Evolutionary conservation across 2,113 vertebrate species (phyloP).

Genomic region (Carassius auratus): DNA sequence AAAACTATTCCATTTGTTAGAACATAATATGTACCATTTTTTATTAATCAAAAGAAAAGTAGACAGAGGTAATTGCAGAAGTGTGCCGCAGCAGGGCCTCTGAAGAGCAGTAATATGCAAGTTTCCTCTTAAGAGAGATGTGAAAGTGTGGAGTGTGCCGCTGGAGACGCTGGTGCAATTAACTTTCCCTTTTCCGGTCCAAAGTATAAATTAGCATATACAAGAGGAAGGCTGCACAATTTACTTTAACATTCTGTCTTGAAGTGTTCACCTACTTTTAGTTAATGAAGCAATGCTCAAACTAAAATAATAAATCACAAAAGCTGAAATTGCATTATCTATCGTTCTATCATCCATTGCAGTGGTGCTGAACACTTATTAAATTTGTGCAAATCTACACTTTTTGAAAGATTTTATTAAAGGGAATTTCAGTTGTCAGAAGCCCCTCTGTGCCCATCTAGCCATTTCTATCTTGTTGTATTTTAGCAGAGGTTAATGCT

Average conservation of each 20-base stretch:
- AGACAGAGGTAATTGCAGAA: constrained; percentile 60
- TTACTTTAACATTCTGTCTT: constrained; percentile 12
- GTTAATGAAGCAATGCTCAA: constrained; percentile 12
- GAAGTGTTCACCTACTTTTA: constrained; percentile 9
- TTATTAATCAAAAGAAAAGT: neutral
- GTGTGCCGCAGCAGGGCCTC: constrained; percentile 31
- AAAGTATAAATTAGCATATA: constrained; percentile 4
- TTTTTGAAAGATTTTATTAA: neutral
- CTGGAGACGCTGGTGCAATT: neutral
- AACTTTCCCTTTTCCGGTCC: neutral
- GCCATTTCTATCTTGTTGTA: neutral
- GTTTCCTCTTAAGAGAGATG: constrained; percentile 42
- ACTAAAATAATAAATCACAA: neutral
- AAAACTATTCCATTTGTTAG: neutral
- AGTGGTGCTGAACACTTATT: neutral
- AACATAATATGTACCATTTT: neutral
- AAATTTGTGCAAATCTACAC: no score
- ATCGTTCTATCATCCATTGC: neutral
- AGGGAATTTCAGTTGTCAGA: neutral
- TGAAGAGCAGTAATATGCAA: constrained; percentile 43
- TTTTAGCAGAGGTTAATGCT: constrained; percentile 10
- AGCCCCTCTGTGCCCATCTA: neutral
- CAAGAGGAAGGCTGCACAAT: neutral
- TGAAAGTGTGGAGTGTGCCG: constrained; percentile 20
- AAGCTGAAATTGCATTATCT: neutral